These are phyloP conservation scores for Trididemnum nubilum DNA, from an alignment of 23 tunicate genomes.

Conservation along the genomic window DNA sequence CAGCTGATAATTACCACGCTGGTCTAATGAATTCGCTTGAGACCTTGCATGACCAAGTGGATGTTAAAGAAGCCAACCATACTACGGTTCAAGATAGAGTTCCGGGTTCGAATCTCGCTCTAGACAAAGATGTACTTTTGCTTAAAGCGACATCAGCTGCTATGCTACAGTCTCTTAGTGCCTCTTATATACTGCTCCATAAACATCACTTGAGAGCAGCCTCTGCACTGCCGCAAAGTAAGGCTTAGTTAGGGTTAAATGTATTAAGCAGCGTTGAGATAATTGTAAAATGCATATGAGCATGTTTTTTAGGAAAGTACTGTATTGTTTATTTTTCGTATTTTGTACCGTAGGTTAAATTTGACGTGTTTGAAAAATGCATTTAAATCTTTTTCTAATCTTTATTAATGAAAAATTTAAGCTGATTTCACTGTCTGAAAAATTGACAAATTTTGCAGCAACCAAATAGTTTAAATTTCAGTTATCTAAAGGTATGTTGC, in stretches of 20 bases:
- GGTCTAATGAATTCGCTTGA: slow-evolving; percentile 77
- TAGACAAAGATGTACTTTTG: slow-evolving; percentile 75
- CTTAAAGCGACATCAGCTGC: slow-evolving; percentile 75
- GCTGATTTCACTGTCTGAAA: too few relatives aligned
- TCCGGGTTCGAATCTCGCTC: slow-evolving; percentile 11
- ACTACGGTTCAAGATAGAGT: neutral
- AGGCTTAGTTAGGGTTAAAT: neutral
- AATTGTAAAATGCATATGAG: neutral
- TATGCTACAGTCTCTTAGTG: slow-evolving; percentile 48
- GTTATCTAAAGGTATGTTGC: too few relatives aligned
- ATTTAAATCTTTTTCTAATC: too few relatives aligned
- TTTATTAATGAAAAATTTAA: too few relatives aligned
- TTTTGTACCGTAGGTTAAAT: neutral
- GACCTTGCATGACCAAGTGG: neutral
- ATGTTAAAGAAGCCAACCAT: neutral
- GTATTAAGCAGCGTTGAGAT: neutral
- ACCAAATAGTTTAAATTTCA: too few relatives aligned
- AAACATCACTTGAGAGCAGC: slow-evolving; percentile 35
- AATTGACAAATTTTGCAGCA: too few relatives aligned
- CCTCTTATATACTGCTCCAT: slow-evolving; percentile 52
- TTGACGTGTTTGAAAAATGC: neutral
- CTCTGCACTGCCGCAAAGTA: slow-evolving; percentile 69
- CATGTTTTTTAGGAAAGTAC: neutral
- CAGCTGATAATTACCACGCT: slow-evolving; percentile 87
- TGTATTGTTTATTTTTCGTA: neutral